Conservation (phyloP, 2,888 invertebrate species). For the Gymnoscelis rufifasciata region DNA sequence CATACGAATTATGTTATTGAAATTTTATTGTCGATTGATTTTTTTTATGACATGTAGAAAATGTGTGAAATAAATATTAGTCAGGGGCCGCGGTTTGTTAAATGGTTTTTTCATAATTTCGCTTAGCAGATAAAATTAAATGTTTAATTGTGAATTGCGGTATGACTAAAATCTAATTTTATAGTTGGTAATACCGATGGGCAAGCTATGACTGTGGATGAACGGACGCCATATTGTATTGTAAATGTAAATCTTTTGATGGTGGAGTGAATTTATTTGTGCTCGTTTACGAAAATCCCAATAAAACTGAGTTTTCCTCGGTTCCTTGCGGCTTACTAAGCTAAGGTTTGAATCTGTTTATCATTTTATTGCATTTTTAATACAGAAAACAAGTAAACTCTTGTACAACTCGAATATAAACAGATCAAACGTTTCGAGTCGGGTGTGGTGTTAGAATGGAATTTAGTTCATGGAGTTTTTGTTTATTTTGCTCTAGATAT, state of each 20-base stretch:
- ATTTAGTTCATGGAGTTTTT: slow-evolving; percentile 64
- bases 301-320: slow-evolving; percentile 37
- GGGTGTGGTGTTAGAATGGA: slow-evolving; percentile 73
- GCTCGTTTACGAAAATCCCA: slow-evolving; percentile 37
- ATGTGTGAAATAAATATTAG: too few species aligned
- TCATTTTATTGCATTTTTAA: neutral
- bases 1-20: too few species aligned
- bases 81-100: too few species aligned
- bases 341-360: slow-evolving; percentile 44
- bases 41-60: too few species aligned
- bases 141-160: too few species aligned
- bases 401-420: neutral
- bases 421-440: slow-evolving; percentile 34
- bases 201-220: neutral
- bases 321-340: slow-evolving; percentile 43
- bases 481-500: slow-evolving; percentile 60
- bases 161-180: too few species aligned
- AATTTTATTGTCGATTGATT: too few species aligned
- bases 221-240: slow-evolving; percentile 72
- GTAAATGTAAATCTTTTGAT: slow-evolving; percentile 70
- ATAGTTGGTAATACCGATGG: neutral
- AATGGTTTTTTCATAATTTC: too few species aligned
- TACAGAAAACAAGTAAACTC: neutral
- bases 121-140: too few species aligned
- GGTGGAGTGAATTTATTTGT: slow-evolving; percentile 50